Conservation (phyloP, 2,113 vertebrate species). For the Sinocyclocheilus anophthalmus region DNA sequence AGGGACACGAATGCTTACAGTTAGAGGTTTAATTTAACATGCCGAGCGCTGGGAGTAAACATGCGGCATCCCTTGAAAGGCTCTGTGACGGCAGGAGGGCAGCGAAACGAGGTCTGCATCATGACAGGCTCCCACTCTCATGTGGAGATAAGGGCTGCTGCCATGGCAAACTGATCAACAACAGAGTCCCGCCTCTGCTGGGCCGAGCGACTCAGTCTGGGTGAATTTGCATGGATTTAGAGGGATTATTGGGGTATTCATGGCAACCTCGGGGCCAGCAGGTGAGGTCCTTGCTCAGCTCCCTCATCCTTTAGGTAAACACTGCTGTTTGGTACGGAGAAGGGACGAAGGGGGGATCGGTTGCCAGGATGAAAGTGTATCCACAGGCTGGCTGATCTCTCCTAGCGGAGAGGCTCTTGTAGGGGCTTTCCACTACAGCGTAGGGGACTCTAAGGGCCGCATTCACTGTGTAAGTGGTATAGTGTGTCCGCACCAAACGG, state of each 20-base stretch:
- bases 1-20: slow-evolving; percentile 51
- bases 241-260: slow-evolving; percentile 93
- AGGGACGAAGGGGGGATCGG: slow-evolving; percentile 61
- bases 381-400: slow-evolving; percentile 75
- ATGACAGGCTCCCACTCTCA: slow-evolving; percentile 59
- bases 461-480: slow-evolving; percentile 87
- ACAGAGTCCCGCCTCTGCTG: slow-evolving; percentile 59
- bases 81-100: slow-evolving; percentile 54
- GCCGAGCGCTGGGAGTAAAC: slow-evolving; percentile 61
- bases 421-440: slow-evolving; percentile 72
- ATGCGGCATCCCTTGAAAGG: slow-evolving; percentile 48
- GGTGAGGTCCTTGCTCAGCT: slow-evolving; percentile 83
- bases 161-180: slow-evolving; percentile 65
- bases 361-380: slow-evolving; percentile 87
- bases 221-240: slow-evolving; percentile 77
- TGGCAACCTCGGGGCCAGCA: slow-evolving; percentile 86
- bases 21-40: slow-evolving; percentile 59
- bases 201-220: slow-evolving; percentile 56
- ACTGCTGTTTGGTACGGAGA: slow-evolving; percentile 66
- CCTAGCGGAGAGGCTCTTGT: slow-evolving; percentile 56
- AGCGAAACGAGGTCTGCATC: slow-evolving; percentile 47
- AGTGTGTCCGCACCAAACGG: slow-evolving; percentile 80
- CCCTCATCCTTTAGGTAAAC: slow-evolving; percentile 94
- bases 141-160: slow-evolving; percentile 71
- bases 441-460: slow-evolving; percentile 74